Conservation (phyloP, 1,140 invertebrate species). For the Drosophila chauvacae region DNA sequence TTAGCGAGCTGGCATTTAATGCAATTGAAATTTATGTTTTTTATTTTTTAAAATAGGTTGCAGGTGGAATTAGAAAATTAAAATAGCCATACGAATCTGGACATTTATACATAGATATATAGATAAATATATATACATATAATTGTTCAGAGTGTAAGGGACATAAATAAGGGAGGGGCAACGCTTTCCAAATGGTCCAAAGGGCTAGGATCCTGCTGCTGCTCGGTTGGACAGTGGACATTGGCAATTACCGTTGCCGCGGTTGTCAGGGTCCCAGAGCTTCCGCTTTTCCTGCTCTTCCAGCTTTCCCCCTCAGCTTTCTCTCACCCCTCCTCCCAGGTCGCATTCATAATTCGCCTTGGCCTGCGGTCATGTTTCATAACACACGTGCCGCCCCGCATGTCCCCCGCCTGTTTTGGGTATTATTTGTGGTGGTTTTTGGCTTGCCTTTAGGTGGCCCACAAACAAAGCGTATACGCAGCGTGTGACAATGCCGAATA, state of each 20-base stretch:
- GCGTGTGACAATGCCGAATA: slow-evolving; percentile 52
- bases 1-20: too few relatives aligned
- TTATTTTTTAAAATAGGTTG: too few relatives aligned
- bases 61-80: too few relatives aligned
- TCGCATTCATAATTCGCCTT: slow-evolving; percentile 62
- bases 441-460: slow-evolving; percentile 24
- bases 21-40: too few relatives aligned
- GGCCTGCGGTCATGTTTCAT: slow-evolving; percentile 69
- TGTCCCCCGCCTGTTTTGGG: slow-evolving; percentile 1
- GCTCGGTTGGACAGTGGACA: slow-evolving; percentile 60
- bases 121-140: too few relatives aligned
- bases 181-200: slow-evolving; percentile 50
- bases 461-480: slow-evolving; percentile 63
- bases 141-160: neutral
- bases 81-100: too few relatives aligned
- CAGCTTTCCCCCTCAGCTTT: neutral
- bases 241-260: slow-evolving; percentile 78
- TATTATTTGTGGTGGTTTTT: slow-evolving; percentile 55
- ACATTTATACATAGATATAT: too few relatives aligned
- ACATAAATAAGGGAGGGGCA: slow-evolving; percentile 64
- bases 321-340: neutral
- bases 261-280: slow-evolving; percentile 68
- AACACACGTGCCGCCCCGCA: slow-evolving; percentile 15
- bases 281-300: slow-evolving; percentile 28
- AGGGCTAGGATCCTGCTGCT: slow-evolving; percentile 35